Conservation (phyloP, 1,140 invertebrate species). For the Latrodectus geometricus region DNA sequence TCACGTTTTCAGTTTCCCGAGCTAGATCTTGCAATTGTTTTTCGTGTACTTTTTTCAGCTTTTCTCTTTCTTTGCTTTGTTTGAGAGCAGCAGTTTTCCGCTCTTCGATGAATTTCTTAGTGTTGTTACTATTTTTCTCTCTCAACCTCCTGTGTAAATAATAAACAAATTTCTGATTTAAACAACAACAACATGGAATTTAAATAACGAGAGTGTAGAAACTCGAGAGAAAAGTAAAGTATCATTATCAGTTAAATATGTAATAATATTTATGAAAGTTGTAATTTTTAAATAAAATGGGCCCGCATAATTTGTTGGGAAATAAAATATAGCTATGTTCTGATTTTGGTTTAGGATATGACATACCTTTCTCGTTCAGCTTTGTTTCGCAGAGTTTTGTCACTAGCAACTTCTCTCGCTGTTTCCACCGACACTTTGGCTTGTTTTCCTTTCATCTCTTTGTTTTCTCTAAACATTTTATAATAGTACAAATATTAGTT, state of each 20-base stretch:
- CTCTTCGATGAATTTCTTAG: constrained; percentile 99
- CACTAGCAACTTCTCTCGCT: constrained; percentile 92
- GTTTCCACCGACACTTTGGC: constrained; percentile 97
- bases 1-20: constrained; percentile 63
- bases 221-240: too few relatives aligned
- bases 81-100: constrained; percentile 87
- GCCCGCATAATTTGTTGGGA: too few relatives aligned
- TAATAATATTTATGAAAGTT: too few relatives aligned
- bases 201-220: too few relatives aligned
- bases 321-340: too few relatives aligned
- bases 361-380: constrained; percentile 91
- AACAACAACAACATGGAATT: too few relatives aligned
- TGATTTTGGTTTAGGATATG: not conserved
- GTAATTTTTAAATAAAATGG: too few relatives aligned
- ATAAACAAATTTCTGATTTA: not conserved
- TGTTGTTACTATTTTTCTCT: constrained; percentile 99
- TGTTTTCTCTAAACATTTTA: constrained; percentile 80
- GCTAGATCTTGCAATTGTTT: constrained; percentile 78
- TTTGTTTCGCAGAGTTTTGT: constrained; percentile 97
- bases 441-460: constrained; percentile 95
- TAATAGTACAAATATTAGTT: constrained; percentile 11
- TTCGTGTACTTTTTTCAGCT: constrained; percentile 89
- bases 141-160: constrained; percentile 72
- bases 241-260: too few relatives aligned
- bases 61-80: constrained; percentile 93